Percentiles rank a stretch among this genome's conserved stretches.
Conservation (phyloP, 2,113 vertebrate genomes). For the Corythornis cristatus region DNA sequence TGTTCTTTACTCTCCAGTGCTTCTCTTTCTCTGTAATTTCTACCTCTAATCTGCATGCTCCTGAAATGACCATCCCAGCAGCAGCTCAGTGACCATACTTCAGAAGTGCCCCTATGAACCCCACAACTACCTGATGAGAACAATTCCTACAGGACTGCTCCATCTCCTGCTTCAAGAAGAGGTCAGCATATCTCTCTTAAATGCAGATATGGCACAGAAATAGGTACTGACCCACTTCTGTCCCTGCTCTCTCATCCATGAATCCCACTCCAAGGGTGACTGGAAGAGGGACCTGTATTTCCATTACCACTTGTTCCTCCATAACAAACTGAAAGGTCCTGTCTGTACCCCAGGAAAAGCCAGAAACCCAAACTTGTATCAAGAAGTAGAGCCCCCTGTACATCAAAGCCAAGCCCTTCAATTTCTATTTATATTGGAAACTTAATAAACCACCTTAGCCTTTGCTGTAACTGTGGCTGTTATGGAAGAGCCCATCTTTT, state of each 20-base stretch:
- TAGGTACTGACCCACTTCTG: not conserved
- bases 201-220: not conserved
- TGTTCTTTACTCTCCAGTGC: not conserved
- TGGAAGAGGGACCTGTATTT: not conserved
- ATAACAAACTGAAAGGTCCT: not conserved
- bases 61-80: not conserved
- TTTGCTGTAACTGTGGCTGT: not conserved
- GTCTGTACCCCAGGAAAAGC: not conserved
- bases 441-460: not conserved
- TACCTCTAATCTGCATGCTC: not conserved
- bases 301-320: not conserved
- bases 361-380: not conserved
- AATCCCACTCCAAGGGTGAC: not conserved
- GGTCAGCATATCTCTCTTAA: not conserved
- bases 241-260: not conserved
- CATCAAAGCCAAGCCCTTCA: not conserved
- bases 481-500: not conserved
- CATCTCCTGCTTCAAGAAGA: fast-evolving
- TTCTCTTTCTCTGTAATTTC: not conserved
- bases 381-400: not conserved
- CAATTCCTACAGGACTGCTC: not conserved
- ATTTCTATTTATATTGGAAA: not conserved
- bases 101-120: not conserved
- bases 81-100: not conserved
- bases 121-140: fast-evolving